phyloP scores from a whole-genome alignment of 2,888 invertebrate genomes.

The Gandaritis pyraliata region DNA sequence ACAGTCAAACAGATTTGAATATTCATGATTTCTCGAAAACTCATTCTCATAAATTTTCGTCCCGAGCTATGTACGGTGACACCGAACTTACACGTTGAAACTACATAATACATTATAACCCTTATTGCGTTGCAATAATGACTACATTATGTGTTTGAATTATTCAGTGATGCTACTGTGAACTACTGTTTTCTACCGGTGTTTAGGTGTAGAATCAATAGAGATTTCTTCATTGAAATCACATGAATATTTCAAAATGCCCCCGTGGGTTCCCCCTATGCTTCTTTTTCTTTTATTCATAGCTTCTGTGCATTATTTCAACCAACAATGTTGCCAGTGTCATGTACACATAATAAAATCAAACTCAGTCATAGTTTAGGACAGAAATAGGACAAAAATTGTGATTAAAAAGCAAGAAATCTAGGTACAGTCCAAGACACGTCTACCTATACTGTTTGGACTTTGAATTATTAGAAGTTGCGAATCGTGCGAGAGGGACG shows the following conservation, averaged over 20 bases:
- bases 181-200: slow-evolving; percentile 57
- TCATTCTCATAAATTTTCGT: slow-evolving; percentile 47
- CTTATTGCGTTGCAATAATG: slow-evolving; percentile 25
- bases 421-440: too few species aligned
- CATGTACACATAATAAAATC: too few species aligned
- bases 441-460: too few species aligned
- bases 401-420: too few species aligned
- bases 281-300: too few species aligned
- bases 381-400: too few species aligned
- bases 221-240: background rate
- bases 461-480: too few species aligned
- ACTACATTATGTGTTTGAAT: slow-evolving; percentile 30
- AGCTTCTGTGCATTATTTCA: too few species aligned
- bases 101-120: slow-evolving; percentile 20
- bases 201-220: slow-evolving; percentile 12
- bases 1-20: slow-evolving; percentile 28
- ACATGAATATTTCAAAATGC: background rate
- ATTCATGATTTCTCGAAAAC: slow-evolving; percentile 41
- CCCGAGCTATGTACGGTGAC: slow-evolving; percentile 39
- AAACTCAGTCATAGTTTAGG: too few species aligned
- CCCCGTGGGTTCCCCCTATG: too few species aligned
- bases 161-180: slow-evolving; percentile 57
- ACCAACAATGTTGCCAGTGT: too few species aligned
- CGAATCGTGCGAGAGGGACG: too few species aligned
- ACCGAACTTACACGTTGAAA: slow-evolving; percentile 33